These are phyloP conservation scores for Stenodera caucasica DNA, from an alignment of 2,888 invertebrate genomes.

Conservation along the genomic window DNA sequence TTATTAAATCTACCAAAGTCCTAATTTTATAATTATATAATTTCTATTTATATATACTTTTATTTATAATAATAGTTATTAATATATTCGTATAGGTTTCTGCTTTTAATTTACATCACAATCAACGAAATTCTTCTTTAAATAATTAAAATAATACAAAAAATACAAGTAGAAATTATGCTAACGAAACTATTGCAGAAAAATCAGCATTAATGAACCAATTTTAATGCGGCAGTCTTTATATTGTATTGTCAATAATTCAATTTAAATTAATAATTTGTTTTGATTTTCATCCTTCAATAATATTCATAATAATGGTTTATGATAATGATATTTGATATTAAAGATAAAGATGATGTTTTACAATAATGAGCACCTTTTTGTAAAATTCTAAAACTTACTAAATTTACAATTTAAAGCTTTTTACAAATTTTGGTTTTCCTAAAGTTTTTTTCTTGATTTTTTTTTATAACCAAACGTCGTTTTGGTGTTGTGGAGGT, in stretches of 20 bases:
- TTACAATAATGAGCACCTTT: conserved; percentile 43
- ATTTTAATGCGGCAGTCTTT: conserved; percentile 44
- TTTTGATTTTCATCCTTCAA: conserved; percentile 30
- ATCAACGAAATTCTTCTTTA: conserved; percentile 22
- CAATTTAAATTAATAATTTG: conserved; percentile 32
- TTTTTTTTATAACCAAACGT: conserved; percentile 33
- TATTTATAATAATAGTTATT: conserved; percentile 22
- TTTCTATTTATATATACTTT: conserved; percentile 32
- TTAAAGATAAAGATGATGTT: conserved; percentile 16
- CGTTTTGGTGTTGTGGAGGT: conserved; percentile 39
- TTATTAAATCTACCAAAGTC: conserved; percentile 43
- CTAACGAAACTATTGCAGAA: conserved; percentile 24
- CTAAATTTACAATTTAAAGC: conserved; percentile 44
- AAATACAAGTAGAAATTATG: conserved; percentile 16
- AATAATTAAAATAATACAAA: conserved; percentile 16
- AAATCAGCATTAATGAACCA: conserved; percentile 16
- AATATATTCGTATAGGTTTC: conserved; percentile 17
- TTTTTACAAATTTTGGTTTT: conserved; percentile 35
- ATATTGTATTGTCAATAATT: conserved; percentile 48
- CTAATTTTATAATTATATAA: conserved; percentile 39
- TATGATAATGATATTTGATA: too few species aligned
- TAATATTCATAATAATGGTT: conserved; percentile 27
- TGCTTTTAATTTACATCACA: conserved; percentile 37
- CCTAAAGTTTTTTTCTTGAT: conserved; percentile 23
- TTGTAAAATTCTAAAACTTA: conserved; percentile 40